Base-by-base conservation (phyloP, 2,888 invertebrate species). In the Polyommatus iphigenia region DNA sequence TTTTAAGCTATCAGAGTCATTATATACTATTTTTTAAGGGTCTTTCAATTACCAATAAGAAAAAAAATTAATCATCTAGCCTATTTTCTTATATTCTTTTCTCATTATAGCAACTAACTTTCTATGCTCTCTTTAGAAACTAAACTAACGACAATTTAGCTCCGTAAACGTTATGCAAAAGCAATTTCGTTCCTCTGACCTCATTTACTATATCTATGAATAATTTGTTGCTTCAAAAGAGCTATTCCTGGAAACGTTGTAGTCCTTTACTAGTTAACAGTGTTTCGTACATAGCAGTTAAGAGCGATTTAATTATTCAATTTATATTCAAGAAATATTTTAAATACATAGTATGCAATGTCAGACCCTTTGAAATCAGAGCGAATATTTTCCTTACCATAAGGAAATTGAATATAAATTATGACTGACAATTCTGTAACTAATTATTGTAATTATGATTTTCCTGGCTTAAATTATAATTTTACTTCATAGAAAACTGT, bases 221-320 rank as follows among this genome's bases (percentile, higher is more conserved):
- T 87, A 90, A 86, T 88, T 85, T 85, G 82, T 83, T 83, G 84
- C 89, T 88, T 91, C 88, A 91, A 91, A 90, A 88, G 82, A 82
- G 79, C 80, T 79, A 84, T 89, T 89, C 87, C 83, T 80, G 84
- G 87, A 84, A 89, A 83, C 83, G 80, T 85, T 20, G 46, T 15
- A 54, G 54, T 54, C 15, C 18, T 54, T 50, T 50, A 1, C 50
- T 3, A 50, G 50, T 50, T 15, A 50, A 4, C 3, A 50, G 3
- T 50, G 50, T 5, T 54, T 54, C 54, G 54, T 54, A 18, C 18
- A 46, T 46, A 46, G 46, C 46, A 46, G 54, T 13, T 50, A 13
- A 50, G 50, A 50, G 50, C 4, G 15, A 18, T 54, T 18, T 54
- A 18, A 54, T 18, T 54, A 5, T 54, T 54, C 15, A 54, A 18